phyloP scores from a whole-genome alignment of 2,113 vertebrate species.

The Chaetodon trifascialis region DNA sequence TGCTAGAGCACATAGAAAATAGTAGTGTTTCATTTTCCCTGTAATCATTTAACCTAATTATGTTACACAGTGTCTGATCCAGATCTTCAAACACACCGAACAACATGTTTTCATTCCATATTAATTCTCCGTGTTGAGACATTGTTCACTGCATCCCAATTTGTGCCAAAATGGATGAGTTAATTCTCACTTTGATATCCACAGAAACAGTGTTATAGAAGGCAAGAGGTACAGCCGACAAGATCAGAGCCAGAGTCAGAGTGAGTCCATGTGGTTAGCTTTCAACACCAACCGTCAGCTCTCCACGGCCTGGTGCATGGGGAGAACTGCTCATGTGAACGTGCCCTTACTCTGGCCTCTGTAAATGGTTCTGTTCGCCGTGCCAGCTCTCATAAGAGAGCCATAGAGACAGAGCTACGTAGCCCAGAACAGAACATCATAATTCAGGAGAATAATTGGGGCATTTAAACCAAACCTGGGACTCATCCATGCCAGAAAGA shows the following conservation, averaged over 20 bases:
- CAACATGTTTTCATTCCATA: not conserved
- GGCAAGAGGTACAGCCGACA: not conserved
- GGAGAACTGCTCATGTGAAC: constrained; percentile 46
- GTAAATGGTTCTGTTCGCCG: constrained; percentile 67
- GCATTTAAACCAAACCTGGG: constrained; percentile 80
- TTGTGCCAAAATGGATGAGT: not conserved
- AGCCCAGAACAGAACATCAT: constrained; percentile 73
- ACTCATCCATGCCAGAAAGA: constrained; percentile 80
- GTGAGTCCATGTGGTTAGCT: constrained; percentile 11
- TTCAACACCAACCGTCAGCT: constrained; percentile 20
- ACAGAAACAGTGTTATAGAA: not conserved
- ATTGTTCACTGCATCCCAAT: not conserved
- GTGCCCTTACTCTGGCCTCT: constrained; percentile 67
- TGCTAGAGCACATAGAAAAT: not conserved
- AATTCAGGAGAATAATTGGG: constrained; percentile 85
- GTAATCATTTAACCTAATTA: not conserved
- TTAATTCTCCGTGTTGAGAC: not conserved
- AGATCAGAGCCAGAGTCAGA: constrained; percentile 22
- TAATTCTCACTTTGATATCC: not conserved
- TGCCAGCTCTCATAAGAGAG: constrained; percentile 74
- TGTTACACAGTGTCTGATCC: not conserved
- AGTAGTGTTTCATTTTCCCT: not conserved
- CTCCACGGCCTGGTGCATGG: constrained; percentile 31
- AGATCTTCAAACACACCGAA: constrained; percentile 1
- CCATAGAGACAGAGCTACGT: constrained; percentile 56